phyloP scores from a whole-genome alignment of 2,113 vertebrate genomes.

The Psephotus haematonotus region DNA sequence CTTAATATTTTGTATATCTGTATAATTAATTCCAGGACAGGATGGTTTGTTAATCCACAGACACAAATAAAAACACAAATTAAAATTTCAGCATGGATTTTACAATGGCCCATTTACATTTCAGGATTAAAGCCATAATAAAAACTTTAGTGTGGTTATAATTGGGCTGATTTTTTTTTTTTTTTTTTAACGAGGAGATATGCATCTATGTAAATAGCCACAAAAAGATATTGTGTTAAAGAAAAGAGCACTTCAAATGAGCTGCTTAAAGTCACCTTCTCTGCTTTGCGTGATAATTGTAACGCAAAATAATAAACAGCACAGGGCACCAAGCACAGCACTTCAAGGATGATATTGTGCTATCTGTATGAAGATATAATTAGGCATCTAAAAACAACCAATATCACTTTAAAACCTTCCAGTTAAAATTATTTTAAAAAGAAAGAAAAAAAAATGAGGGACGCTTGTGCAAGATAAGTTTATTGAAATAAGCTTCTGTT shows the following conservation, averaged over 20 bases:
- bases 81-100: conserved; percentile 67
- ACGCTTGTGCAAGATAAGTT: conserved; percentile 27
- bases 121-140: conserved; percentile 68
- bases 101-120: conserved; percentile 64
- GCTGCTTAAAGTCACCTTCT: conserved; percentile 75
- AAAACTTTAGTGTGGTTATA: conserved; percentile 75
- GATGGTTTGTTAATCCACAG: conserved; percentile 60
- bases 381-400: conserved; percentile 71
- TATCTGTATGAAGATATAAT: conserved; percentile 74
- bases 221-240: conserved; percentile 66
- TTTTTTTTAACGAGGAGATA: conserved; percentile 70
- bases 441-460: neutral
- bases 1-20: no score
- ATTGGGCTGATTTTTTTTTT: conserved; percentile 71
- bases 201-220: conserved; percentile 74
- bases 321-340: conserved; percentile 26
- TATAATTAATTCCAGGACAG: conserved; percentile 60
- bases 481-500: conserved; percentile 64
- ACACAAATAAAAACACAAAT: conserved; percentile 62
- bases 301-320: conserved; percentile 73
- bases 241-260: conserved; percentile 68
- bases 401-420: conserved; percentile 65
- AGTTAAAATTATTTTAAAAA: conserved; percentile 40
- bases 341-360: conserved; percentile 60
- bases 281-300: conserved; percentile 73